These are phyloP conservation scores for Acromyrmex echinatior DNA, from an alignment of 1,140 invertebrate species.

Conservation along the genomic window DNA sequence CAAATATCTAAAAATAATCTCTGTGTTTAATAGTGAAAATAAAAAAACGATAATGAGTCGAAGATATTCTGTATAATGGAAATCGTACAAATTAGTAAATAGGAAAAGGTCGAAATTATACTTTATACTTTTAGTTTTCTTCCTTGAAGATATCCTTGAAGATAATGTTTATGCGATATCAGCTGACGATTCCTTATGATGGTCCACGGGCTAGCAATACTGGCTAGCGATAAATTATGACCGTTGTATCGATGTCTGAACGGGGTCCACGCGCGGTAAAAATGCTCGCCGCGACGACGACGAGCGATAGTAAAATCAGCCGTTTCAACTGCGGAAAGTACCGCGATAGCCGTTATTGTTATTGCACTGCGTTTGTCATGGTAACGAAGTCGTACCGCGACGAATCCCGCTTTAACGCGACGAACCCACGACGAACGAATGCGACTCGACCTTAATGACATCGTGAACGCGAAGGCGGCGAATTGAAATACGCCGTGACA, in stretches of 20 bases:
- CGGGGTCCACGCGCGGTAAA: constrained; percentile 32
- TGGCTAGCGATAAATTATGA: constrained; percentile 45
- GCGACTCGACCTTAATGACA: constrained; percentile 59
- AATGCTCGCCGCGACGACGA: constrained; percentile 53
- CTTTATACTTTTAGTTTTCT: background rate
- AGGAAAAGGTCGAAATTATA: background rate
- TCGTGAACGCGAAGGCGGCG: constrained; percentile 51
- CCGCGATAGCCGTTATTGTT: constrained; percentile 60
- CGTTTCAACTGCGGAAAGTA: constrained; percentile 57
- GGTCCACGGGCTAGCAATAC: constrained; percentile 10
- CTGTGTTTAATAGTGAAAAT: too few relatives aligned
- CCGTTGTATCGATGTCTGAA: constrained; percentile 31
- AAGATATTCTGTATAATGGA: background rate
- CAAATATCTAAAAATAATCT: too few relatives aligned
- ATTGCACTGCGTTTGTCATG: constrained; percentile 60
- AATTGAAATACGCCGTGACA: constrained; percentile 51
- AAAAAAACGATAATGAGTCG: background rate
- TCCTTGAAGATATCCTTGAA: background rate
- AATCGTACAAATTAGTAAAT: background rate
- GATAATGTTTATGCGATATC: background rate
- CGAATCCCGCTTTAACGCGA: constrained; percentile 45
- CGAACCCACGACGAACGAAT: constrained; percentile 38
- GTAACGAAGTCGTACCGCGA: constrained; percentile 58
- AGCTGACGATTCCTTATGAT: background rate
- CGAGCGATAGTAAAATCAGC: constrained; percentile 60